Percentiles rank a stretch among this genome's conserved stretches.
Evolutionary conservation across 1,140 invertebrate genomes (phyloP).

Genomic region (Scaptomyza graminum): DNA sequence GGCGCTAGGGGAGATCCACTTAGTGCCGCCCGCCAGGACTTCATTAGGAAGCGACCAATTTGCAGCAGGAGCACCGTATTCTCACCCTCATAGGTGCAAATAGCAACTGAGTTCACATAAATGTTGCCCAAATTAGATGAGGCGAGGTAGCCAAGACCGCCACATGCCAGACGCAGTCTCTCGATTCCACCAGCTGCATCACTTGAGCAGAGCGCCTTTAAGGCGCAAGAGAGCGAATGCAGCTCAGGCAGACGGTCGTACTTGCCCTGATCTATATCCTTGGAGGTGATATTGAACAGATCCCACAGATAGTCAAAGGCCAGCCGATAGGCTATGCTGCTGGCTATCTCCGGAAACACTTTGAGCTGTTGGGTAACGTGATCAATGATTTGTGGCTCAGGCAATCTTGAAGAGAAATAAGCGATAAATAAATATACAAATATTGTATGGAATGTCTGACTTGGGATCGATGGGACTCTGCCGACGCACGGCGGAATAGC

Average conservation of each 20-base stretch:
- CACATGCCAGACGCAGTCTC: constrained; percentile 92
- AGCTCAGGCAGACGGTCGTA: constrained; percentile 92
- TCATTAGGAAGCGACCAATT: constrained; percentile 92
- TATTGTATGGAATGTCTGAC: no score
- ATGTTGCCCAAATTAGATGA: constrained; percentile 92
- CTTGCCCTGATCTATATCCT: constrained; percentile 90
- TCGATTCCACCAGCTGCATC: constrained; percentile 86
- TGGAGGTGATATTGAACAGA: constrained; percentile 91
- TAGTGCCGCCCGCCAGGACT: constrained; percentile 88
- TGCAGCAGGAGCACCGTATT: constrained; percentile 96
- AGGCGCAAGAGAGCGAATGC: constrained; percentile 93
- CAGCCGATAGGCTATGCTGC: constrained; percentile 90
- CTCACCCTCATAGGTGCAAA: constrained; percentile 97
- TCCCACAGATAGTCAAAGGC: constrained; percentile 90
- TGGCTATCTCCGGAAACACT: constrained; percentile 92
- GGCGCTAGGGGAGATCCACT: constrained; percentile 85
- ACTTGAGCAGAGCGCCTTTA: no score
- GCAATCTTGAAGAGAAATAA: constrained; percentile 80
- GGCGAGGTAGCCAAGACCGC: constrained; percentile 96
- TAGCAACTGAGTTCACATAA: constrained; percentile 91
- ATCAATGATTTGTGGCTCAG: constrained; percentile 95
- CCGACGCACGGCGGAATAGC: constrained; percentile 94
- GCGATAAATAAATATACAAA: no score
- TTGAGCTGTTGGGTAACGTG: constrained; percentile 97
- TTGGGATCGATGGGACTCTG: constrained; percentile 92